phyloP scores from a whole-genome alignment of 2,113 vertebrate genomes.

The Ondatra zibethicus region DNA sequence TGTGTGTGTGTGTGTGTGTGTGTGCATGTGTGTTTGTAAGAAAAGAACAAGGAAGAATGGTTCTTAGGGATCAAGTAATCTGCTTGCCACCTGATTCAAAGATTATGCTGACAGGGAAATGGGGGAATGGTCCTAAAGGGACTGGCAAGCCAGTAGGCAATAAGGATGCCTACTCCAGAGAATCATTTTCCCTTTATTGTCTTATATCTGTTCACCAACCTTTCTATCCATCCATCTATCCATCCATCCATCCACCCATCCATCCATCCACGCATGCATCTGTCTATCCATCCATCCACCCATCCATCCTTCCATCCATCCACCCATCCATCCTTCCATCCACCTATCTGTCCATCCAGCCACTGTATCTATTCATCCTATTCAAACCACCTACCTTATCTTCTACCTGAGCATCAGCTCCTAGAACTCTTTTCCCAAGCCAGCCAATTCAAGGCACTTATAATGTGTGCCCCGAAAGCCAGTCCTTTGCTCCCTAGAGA shows the following conservation, averaged over 20 bases:
- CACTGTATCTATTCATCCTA: neutral
- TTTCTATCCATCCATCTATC: neutral
- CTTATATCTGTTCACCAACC: neutral
- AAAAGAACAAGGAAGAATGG: neutral
- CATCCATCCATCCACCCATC: rapidly evolving
- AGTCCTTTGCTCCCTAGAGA: neutral
- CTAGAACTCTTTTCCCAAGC: neutral
- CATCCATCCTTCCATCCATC: too few relatives aligned
- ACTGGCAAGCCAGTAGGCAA: neutral
- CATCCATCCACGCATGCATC: neutral
- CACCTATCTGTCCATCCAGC: neutral
- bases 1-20: neutral
- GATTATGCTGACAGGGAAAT: neutral
- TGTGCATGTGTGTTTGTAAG: neutral
- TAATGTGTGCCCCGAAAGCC: neutral
- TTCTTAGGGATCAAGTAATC: neutral
- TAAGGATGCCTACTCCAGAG: neutral
- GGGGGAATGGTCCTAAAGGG: neutral
- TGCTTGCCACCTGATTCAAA: neutral
- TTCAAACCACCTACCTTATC: neutral
- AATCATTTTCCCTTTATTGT: neutral
- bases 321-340: neutral
- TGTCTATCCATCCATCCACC: neutral
- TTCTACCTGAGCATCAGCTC: neutral
- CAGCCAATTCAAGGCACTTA: neutral